phyloP scores from a whole-genome alignment of 2,888 invertebrate genomes.

The Homarus gammarus region DNA sequence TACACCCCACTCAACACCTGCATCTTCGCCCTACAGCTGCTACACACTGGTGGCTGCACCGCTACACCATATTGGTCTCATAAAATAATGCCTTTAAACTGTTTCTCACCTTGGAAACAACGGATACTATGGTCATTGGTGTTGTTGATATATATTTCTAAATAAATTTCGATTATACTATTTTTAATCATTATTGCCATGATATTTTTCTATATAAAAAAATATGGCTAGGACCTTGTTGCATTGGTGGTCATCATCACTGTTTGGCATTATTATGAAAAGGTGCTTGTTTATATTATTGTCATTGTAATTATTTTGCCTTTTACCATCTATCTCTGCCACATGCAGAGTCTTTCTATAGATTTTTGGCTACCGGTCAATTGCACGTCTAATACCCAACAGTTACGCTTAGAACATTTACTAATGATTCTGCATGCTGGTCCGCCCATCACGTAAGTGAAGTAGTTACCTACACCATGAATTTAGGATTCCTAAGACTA shows the following conservation, averaged over 20 bases:
- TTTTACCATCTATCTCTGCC: not conserved
- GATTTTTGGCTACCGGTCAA: too few species aligned
- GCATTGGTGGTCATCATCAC: not conserved
- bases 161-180: not conserved
- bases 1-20: conserved; percentile 2
- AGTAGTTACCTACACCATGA: not conserved
- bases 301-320: too few species aligned
- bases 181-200: conserved; percentile 10
- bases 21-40: not conserved
- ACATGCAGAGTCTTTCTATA: not conserved
- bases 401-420: not conserved
- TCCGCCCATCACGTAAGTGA: not conserved
- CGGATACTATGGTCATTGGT: conserved; percentile 37
- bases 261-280: too few species aligned
- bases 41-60: conserved; percentile 2
- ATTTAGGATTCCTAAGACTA: too few species aligned
- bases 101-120: conserved; percentile 6
- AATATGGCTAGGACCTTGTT: not conserved
- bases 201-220: not conserved
- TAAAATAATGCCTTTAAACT: not conserved
- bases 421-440: not conserved
- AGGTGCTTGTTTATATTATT: not conserved
- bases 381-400: too few species aligned
- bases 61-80: conserved; percentile 2
- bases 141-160: conserved; percentile 31